Conservation (phyloP, 2,888 invertebrate species). For the Scaeva pyrastri region DNA sequence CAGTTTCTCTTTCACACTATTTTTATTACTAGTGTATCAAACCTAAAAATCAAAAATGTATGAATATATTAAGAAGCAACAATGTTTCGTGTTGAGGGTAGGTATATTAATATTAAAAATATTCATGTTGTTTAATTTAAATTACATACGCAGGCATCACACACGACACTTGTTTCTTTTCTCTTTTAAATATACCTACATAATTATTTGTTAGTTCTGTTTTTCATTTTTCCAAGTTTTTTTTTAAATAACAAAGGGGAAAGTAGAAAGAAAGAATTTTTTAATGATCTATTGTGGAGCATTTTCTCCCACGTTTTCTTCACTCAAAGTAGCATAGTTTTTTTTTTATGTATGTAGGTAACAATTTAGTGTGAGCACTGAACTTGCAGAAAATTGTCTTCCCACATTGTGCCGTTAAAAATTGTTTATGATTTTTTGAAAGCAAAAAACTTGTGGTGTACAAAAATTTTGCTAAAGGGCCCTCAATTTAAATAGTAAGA, state of each 20-base stretch:
- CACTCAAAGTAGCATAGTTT: conserved; percentile 44
- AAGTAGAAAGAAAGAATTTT: conserved; percentile 59
- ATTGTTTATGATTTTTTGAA: neutral
- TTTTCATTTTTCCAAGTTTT: neutral
- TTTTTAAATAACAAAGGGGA: conserved; percentile 22
- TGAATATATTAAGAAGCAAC: neutral
- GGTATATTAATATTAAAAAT: neutral
- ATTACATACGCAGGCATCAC: conserved; percentile 38
- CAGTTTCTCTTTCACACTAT: neutral
- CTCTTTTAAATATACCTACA: neutral
- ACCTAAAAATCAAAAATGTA: neutral
- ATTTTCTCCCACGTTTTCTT: conserved; percentile 56
- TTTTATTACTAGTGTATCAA: neutral
- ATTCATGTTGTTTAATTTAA: conserved; percentile 23
- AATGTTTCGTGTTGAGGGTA: neutral
- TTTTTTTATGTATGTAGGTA: conserved; percentile 18
- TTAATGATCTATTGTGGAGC: conserved; percentile 62
- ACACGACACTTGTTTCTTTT: conserved; percentile 20
- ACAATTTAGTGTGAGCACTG: conserved; percentile 17
- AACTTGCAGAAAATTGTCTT: neutral
- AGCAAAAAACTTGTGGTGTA: neutral
- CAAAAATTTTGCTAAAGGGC: no score
- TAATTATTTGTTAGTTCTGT: conserved; percentile 25
- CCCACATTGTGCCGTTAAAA: conserved; percentile 21
- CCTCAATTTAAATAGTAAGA: no score